A percentile compares a stretch with the other conserved stretches of the same genome.
Evolutionary conservation across 2,888 invertebrate species (phyloP).

Genomic region (Prenolepis imparis): DNA sequence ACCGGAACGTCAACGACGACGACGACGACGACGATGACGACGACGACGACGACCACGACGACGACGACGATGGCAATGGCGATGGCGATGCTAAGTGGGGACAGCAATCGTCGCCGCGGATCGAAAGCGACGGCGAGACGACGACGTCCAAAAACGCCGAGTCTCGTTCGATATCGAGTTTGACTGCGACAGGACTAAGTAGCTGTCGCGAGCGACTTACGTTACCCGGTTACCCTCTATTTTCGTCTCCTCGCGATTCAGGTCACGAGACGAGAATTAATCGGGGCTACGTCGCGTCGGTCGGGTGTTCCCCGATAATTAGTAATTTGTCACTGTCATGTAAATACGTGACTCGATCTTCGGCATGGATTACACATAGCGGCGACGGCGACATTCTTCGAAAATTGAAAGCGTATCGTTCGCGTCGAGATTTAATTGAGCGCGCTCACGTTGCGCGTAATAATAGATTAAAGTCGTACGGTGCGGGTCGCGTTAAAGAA

Average conservation of each 20-base stretch:
- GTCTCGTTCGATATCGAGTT: not conserved
- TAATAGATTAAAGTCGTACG: slow-evolving; percentile 20
- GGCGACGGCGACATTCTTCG: not conserved
- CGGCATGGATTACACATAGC: not conserved
- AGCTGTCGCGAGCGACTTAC: not conserved
- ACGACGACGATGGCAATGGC: not conserved
- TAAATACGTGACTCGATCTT: slow-evolving; percentile 25
- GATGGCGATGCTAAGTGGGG: slow-evolving; percentile 32
- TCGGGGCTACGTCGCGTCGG: not conserved
- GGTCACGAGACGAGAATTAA: slow-evolving; percentile 1
- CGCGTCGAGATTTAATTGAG: slow-evolving; percentile 17
- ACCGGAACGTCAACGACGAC: slow-evolving; percentile 68
- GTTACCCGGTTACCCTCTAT: not conserved
- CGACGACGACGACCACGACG: slow-evolving; percentile 13
- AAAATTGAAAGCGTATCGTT: slow-evolving; percentile 4
- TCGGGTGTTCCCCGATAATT: slow-evolving; percentile 19
- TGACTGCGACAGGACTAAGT: not conserved
- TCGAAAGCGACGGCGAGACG: slow-evolving; percentile 13
- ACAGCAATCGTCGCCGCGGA: slow-evolving; percentile 61
- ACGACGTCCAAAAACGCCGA: not conserved
- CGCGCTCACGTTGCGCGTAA: not conserved
- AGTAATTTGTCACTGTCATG: slow-evolving; percentile 3
- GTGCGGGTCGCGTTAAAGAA: not conserved
- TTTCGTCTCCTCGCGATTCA: slow-evolving; percentile 13
- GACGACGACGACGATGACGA: slow-evolving; percentile 16